Base-by-base conservation (phyloP, 2,888 invertebrate genomes). In the Neoascia interrupta region DNA sequence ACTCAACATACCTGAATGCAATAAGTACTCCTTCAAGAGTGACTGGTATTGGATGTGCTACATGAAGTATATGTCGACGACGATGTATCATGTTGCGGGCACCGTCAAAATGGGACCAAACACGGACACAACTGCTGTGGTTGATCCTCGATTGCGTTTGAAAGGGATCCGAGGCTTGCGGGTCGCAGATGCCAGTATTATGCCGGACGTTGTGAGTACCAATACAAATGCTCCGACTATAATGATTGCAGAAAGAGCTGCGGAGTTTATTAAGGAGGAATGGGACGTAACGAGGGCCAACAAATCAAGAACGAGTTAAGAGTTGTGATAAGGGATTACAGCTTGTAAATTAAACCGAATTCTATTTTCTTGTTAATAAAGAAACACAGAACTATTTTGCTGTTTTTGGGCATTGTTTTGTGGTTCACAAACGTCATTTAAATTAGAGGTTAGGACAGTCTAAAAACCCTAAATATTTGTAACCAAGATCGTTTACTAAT, bases 161-260 rank as follows among this genome's bases (percentile, higher is more conserved):
- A 90, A 92, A 79, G 92, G 92, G 0, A 90, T 94, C 0, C 87
- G 90, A n/a, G 91, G 91, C 1, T 87, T 94, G 3, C 89, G 94
- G 49, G 93, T 94, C 0, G 91, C 92, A 0, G 94, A 94, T 84
- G 94, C 93, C 0, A 94, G 94, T 49, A 91, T 95, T 60, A 95
- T 95, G 94, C 95, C 95, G 0, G 89, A 87, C 5, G 91, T 93
- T 56, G 90, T 93, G 0, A 94, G 93, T 84, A 95, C 94, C 3
- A 95, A 96, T 86, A 94, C 95, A 0, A 95, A 95, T 86, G 95
- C 94, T 0, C 94, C 95, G 0, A 91, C 92, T 0, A 94, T 96
- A 11, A 96, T 96, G 95, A 95, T 96, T 66, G 96, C 93, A 0
- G 96, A 96, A 85, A 95, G 94, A 83, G 94, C 92, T 0, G 91